Base-by-base conservation (phyloP, 2,888 invertebrate genomes). In the Dastarcus helophoroides region DNA sequence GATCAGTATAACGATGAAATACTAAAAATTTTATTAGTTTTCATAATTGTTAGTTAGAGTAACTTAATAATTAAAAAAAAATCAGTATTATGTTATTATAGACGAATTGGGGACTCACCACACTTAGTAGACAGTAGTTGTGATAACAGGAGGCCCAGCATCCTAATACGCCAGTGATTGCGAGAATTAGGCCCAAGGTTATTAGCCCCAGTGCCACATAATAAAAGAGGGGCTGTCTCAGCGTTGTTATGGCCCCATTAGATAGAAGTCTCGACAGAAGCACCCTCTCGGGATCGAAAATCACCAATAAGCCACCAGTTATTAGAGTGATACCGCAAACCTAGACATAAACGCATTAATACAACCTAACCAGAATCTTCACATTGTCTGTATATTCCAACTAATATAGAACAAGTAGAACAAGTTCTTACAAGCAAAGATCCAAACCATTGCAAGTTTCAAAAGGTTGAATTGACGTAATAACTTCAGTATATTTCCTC, bases 111-210 rank as follows among this genome's bases (percentile, higher is more conserved):
- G n/a, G 22, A 62, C 73, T 71, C 65, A 79, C 80, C 37, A 75
- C 56, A 31, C 73, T 73, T n/a, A 84, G 64, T 39, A 80, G 71
- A 43, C 74, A 74, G 48, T 79, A 81, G 46, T 76, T 81, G 41
- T 78, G 75, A 46, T 81, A 66, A 48, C 80, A 82, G 1, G 79
- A 76, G 1, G 82, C 82, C 83, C 84, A 85, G 56, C 81, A 85
- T 26, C 85, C 85, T 11, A 84, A 59, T 25, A 84, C 72, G 3
- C 80, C 76, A 1, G 76, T 70, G 4, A 76, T 64, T 31, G 79
- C 73, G 29, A 81, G 69, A 17, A 74, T 57, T 31, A 84, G 65
- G 1, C 85, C 85, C 0, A 78, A 65, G 1, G 69, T 66, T n/a
- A 80, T 68, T 28, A 81, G 56, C 2, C 73, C 77, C 27, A 85